Conservation (phyloP, 2,113 vertebrate species). For the Callipepla californica region DNA sequence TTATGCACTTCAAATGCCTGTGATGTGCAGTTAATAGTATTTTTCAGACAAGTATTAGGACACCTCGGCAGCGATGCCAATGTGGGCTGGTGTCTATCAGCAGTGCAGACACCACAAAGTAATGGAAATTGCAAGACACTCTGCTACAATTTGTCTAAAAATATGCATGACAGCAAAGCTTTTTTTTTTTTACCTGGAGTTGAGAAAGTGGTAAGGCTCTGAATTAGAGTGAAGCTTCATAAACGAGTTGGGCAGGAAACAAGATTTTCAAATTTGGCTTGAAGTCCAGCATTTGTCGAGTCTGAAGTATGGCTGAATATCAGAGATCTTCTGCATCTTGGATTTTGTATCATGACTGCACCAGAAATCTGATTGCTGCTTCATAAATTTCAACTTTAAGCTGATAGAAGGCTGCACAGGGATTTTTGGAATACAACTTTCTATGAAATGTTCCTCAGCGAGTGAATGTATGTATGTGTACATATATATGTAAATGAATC, state of each 20-base stretch:
- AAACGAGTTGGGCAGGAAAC: constrained; percentile 23
- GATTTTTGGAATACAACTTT: not conserved
- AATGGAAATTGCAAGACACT: constrained; percentile 62
- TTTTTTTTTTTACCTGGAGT: constrained; percentile 56
- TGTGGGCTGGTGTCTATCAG: constrained; percentile 63
- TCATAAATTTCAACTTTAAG: not conserved
- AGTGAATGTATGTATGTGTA: not conserved
- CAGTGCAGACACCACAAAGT: constrained; percentile 59
- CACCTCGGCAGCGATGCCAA: constrained; percentile 18
- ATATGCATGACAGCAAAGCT: constrained; percentile 40
- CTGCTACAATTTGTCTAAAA: constrained; percentile 71
- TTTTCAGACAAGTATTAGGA: constrained; percentile 66
- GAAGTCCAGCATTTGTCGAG: not conserved
- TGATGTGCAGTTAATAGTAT: constrained; percentile 68
- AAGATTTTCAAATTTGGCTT: constrained; percentile 2
- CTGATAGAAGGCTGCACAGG: not conserved
- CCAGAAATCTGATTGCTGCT: not conserved
- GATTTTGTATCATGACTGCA: not conserved
- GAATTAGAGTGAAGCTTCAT: constrained; percentile 47
- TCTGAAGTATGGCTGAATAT: not conserved
- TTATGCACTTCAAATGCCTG: constrained; percentile 61
- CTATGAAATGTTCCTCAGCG: not conserved
- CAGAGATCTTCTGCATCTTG: not conserved
- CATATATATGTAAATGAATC: not conserved
- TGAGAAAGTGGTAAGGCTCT: constrained; percentile 44